phyloP scores from a whole-genome alignment of 2,797 vertebrate species.

The Sebastes glaucus region DNA sequence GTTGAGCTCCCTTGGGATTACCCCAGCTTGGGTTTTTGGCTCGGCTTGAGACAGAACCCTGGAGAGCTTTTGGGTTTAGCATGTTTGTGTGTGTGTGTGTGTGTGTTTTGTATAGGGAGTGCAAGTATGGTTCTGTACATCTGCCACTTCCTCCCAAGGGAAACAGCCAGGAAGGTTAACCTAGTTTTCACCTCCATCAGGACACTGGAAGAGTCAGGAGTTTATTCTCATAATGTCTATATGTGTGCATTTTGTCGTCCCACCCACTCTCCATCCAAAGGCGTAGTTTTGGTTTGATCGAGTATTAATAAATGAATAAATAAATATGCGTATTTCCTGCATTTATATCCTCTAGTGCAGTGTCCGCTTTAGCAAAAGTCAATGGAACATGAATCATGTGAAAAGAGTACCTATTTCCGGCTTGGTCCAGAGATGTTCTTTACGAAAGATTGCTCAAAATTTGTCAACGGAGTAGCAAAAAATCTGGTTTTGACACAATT shows the following conservation, averaged over 20 bases:
- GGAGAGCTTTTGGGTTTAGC: conserved; percentile 55
- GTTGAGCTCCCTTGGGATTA: conserved; percentile 66
- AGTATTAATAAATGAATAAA: neutral
- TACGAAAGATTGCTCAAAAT: too few species aligned
- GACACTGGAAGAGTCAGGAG: conserved; percentile 22
- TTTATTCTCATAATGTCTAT: neutral
- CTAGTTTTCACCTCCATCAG: conserved; percentile 58
- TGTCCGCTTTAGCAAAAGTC: too few species aligned
- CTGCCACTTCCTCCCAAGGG: conserved; percentile 51
- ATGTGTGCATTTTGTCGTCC: neutral
- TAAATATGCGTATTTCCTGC: neutral
- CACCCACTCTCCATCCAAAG: neutral
- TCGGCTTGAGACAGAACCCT: conserved; percentile 62
- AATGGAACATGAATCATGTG: too few species aligned
- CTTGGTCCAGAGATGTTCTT: too few species aligned
- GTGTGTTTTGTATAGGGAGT: conserved; percentile 12
- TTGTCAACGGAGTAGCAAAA: too few species aligned
- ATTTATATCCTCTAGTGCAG: neutral
- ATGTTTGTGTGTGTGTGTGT: conserved; percentile 7
- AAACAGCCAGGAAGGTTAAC: conserved; percentile 41
- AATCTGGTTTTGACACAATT: too few species aligned
- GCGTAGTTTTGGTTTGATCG: neutral
- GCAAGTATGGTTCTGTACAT: conserved; percentile 48
- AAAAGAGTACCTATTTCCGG: too few species aligned
- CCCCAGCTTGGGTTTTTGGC: conserved; percentile 67